These are phyloP conservation scores for Clarias gariepinus DNA, from an alignment of 2,113 vertebrate species.

Conservation along the genomic window DNA sequence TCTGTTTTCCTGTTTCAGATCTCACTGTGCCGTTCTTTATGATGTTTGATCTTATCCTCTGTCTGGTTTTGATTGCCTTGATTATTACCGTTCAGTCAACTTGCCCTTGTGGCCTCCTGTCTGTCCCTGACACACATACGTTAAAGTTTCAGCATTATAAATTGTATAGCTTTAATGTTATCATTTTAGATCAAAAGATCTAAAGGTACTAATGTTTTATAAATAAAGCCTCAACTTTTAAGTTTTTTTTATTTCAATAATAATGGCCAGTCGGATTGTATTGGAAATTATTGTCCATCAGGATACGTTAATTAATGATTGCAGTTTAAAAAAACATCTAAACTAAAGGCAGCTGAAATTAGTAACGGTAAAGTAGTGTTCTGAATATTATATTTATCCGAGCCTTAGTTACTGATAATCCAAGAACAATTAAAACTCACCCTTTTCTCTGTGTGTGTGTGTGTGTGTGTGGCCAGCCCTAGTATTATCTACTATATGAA, in stretches of 20 bases:
- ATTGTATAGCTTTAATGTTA: no score
- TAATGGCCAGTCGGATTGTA: not conserved
- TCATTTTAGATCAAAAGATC: not conserved
- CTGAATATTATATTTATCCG: conserved; percentile 16
- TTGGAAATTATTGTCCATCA: not conserved
- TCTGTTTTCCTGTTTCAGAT: no score
- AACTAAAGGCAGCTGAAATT: not conserved
- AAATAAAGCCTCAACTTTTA: not conserved
- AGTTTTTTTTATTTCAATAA: not conserved
- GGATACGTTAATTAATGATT: not conserved
- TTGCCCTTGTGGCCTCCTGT: no score
- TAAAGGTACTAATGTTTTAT: not conserved
- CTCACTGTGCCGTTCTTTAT: no score
- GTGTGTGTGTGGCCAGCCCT: conserved; percentile 13
- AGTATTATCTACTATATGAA: not conserved
- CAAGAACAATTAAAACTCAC: not conserved
- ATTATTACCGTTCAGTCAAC: no score
- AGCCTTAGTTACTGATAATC: not conserved
- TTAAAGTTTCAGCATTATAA: no score
- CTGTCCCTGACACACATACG: no score
- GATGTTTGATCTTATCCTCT: no score
- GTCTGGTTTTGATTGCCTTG: no score
- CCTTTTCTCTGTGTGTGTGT: not conserved
- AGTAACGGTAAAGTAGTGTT: conserved; percentile 13
- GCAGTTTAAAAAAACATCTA: not conserved